phyloP scores from a whole-genome alignment of 2,113 vertebrate species.

The Strigops habroptila region DNA sequence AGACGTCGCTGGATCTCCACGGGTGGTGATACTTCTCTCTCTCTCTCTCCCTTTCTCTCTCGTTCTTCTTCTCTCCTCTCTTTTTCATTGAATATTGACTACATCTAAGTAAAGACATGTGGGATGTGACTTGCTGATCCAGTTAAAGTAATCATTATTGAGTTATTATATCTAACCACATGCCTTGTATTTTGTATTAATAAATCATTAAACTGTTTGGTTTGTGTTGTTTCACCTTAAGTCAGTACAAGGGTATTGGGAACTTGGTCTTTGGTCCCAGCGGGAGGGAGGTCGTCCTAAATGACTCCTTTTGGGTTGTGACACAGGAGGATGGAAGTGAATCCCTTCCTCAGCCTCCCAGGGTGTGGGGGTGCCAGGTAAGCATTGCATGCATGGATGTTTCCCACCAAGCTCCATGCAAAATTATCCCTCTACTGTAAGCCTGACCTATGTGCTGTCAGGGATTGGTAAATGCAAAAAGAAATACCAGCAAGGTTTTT shows the following conservation, averaged over 20 bases:
- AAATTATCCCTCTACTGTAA: not conserved
- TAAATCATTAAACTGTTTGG: not conserved
- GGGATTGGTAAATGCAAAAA: not conserved
- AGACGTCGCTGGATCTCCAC: not conserved
- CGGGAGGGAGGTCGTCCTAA: not conserved
- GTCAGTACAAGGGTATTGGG: not conserved
- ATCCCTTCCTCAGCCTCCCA: not conserved
- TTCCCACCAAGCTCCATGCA: not conserved
- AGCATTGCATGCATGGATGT: rapidly evolving
- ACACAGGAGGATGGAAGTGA: not conserved
- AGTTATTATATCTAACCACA: not conserved
- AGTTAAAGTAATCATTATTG: not conserved
- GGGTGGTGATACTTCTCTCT: not conserved
- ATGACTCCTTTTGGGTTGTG: not conserved
- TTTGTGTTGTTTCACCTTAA: not conserved
- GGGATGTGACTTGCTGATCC: not conserved
- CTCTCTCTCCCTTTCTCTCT: not conserved
- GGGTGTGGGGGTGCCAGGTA: not conserved
- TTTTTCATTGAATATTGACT: not conserved
- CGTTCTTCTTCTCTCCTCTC: not conserved
- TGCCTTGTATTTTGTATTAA: not conserved
- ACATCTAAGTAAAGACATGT: not conserved
- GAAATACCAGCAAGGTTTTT: not conserved
- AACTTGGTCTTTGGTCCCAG: not conserved
- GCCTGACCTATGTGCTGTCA: not conserved